Percentiles rank a stretch among this genome's conserved stretches.
Evolutionary conservation across 2,113 vertebrate species (phyloP).

Genomic region (Ceuthmochares aereus): DNA sequence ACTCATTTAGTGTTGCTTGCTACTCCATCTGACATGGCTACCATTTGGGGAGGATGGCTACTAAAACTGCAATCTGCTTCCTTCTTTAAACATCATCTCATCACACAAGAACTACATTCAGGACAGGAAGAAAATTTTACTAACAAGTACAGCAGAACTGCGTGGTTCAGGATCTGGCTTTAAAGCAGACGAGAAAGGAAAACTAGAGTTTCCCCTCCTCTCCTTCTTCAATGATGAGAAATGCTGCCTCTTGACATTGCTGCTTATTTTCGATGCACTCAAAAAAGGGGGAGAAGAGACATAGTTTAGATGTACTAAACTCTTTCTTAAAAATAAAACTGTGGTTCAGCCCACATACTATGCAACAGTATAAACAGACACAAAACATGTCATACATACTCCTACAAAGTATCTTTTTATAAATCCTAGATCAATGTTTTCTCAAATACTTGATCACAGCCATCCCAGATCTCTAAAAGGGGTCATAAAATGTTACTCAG

Average conservation of each 20-base stretch:
- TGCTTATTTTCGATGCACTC: not conserved
- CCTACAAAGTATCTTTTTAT: not conserved
- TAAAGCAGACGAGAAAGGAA: not conserved
- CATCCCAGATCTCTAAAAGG: not conserved
- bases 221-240: not conserved
- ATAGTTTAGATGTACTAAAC: not conserved
- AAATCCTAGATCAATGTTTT: not conserved
- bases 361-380: not conserved
- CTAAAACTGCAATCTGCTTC: not conserved
- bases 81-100: not conserved
- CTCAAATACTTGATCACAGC: not conserved
- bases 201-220: not conserved
- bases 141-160: not conserved
- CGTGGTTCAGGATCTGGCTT: not conserved
- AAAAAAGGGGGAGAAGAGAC: not conserved
- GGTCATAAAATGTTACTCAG: conserved; percentile 22
- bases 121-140: not conserved
- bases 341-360: accelerated
- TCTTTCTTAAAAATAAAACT: not conserved
- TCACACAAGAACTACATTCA: not conserved
- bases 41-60: not conserved
- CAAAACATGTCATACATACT: not conserved
- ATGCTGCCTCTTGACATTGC: not conserved
- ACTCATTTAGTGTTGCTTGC: not conserved
- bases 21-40: not conserved